Evolutionary conservation across 1,140 invertebrate genomes (phyloP).

Genomic region (Nasonia longicornis): DNA sequence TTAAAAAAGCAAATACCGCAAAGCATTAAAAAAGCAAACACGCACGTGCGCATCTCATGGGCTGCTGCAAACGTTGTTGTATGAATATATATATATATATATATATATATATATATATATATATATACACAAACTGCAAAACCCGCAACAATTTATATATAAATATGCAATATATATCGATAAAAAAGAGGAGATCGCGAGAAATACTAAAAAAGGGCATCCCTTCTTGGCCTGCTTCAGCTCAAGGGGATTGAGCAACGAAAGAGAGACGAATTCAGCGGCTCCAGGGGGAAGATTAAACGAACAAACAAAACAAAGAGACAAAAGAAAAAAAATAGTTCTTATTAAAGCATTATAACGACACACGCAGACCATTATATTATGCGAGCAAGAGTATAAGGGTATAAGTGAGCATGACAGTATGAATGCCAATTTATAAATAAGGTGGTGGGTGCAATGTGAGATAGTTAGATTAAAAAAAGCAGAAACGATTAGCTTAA

Average conservation of each 20-base stretch:
- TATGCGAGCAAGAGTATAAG: background rate
- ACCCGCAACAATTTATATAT: background rate
- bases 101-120: background rate
- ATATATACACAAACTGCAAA: background rate
- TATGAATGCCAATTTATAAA: constrained; percentile 28
- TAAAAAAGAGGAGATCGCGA: constrained; percentile 8
- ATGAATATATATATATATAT: constrained; percentile 4
- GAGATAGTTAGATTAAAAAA: constrained; percentile 15
- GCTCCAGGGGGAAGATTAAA: constrained; percentile 28
- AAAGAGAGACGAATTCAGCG: constrained; percentile 31
- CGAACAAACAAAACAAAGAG: constrained; percentile 15
- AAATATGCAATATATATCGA: constrained; percentile 16
- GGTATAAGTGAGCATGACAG: background rate
- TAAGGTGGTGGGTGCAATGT: constrained; percentile 39
- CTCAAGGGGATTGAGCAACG: constrained; percentile 42
- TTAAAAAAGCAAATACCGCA: background rate
- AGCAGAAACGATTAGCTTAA: background rate
- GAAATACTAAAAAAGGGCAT: constrained; percentile 36
- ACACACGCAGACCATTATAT: constrained; percentile 24
- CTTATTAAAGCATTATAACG: constrained; percentile 9
- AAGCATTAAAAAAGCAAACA: constrained; percentile 25
- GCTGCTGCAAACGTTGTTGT: constrained; percentile 20
- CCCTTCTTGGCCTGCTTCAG: constrained; percentile 44
- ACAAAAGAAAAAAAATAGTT: constrained; percentile 22
- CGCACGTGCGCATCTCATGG: constrained; percentile 24